A percentile compares a stretch with the other conserved stretches of the same genome.
Evolutionary conservation across 2,888 invertebrate species (phyloP).

Genomic region (Hirtodrosophila trivittata): DNA sequence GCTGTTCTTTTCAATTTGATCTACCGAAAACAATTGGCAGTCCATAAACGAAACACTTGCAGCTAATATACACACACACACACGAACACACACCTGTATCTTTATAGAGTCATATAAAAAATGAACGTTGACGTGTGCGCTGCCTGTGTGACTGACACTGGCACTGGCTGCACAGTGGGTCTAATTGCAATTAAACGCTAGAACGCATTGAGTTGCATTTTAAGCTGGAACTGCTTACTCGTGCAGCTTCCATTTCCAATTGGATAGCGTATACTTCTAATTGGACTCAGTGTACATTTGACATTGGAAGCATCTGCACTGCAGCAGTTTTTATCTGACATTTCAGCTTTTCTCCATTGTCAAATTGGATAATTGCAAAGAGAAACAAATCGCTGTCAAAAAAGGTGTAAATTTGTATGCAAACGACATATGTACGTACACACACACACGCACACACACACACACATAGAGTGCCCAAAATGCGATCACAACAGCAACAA

Average conservation of each 20-base stretch:
- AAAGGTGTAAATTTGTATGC: constrained; percentile 71
- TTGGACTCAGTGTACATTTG: no score
- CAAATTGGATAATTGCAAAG: constrained; percentile 57
- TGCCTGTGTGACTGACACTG: constrained; percentile 4
- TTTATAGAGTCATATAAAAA: constrained; percentile 21
- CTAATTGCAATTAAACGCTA: constrained; percentile 26
- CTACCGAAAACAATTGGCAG: constrained; percentile 62
- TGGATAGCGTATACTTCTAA: no score
- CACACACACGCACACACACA: constrained; percentile 24
- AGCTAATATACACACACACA: constrained; percentile 25
- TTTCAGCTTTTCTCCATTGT: constrained; percentile 43
- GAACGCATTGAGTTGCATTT: constrained; percentile 1
- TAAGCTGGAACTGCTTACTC: not conserved
- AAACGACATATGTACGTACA: constrained; percentile 41
- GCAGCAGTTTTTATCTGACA: constrained; percentile 30
- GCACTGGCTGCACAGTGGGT: constrained; percentile 50
- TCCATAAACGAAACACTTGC: constrained; percentile 55
- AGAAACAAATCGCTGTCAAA: constrained; percentile 40
- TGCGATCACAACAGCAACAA: constrained; percentile 45
- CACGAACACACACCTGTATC: constrained; percentile 32
- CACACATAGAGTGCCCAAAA: constrained; percentile 22
- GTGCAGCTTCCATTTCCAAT: not conserved
- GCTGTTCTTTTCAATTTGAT: constrained; percentile 62
- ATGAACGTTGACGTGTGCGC: constrained; percentile 34
- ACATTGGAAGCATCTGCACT: constrained; percentile 25